phyloP scores from a whole-genome alignment of 2,113 vertebrate genomes.

The Tiliqua scincoides region DNA sequence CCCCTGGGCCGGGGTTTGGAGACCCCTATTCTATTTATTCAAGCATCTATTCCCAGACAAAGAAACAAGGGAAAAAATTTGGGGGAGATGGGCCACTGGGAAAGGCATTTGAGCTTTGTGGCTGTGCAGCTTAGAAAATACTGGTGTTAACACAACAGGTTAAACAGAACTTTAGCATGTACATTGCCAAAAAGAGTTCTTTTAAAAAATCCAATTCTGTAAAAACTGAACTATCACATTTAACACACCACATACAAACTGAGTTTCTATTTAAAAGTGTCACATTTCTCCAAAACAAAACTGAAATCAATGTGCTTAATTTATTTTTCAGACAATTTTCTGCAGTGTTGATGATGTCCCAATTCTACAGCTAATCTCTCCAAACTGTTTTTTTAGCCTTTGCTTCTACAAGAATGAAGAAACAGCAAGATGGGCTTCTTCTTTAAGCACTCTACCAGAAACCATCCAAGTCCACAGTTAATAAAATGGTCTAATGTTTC shows the following conservation, averaged over 20 bases:
- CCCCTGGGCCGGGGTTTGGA: no score
- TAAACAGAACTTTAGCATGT: background rate
- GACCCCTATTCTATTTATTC: no score
- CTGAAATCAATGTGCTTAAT: slow-evolving; percentile 1
- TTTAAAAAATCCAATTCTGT: background rate
- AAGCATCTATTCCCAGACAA: background rate
- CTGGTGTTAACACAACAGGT: background rate
- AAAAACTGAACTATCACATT: background rate
- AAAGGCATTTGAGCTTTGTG: background rate
- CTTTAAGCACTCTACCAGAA: slow-evolving; percentile 58
- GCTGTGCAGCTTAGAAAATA: no score
- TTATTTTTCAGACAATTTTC: slow-evolving; percentile 37
- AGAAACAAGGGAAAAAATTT: no score
- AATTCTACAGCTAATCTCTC: slow-evolving; percentile 18
- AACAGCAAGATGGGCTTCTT: slow-evolving; percentile 46
- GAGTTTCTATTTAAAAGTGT: slow-evolving; percentile 4
- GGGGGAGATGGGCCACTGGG: no score
- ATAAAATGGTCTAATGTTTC: slow-evolving; percentile 44
- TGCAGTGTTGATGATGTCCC: background rate
- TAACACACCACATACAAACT: background rate
- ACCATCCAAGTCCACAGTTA: slow-evolving; percentile 45
- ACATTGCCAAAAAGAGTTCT: background rate
- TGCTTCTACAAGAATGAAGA: slow-evolving; percentile 39
- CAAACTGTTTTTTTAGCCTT: slow-evolving; percentile 60
- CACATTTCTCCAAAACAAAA: background rate